phyloP scores from a whole-genome alignment of 2,797 vertebrate species.

The Galagoides demidoff region DNA sequence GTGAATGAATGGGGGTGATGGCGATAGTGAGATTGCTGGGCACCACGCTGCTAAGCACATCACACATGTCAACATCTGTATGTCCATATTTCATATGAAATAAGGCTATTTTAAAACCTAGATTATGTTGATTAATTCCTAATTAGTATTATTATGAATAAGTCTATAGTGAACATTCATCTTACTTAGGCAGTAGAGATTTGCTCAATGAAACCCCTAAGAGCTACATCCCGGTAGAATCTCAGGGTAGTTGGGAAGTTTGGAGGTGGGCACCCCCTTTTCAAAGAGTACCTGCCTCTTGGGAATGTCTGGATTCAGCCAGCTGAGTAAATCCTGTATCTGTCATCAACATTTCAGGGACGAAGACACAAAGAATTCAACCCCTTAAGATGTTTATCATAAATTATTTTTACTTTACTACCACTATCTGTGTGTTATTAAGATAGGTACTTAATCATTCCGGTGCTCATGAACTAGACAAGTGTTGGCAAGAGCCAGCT shows the following conservation, averaged over 20 bases:
- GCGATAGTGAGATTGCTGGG: rapidly evolving
- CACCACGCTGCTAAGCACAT: background rate
- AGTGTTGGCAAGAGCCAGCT: slow-evolving; percentile 70
- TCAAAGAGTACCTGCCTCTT: background rate
- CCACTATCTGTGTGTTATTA: slow-evolving; percentile 65
- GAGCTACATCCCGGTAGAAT: background rate
- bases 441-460: slow-evolving; percentile 72
- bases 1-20: background rate
- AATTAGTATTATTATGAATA: background rate
- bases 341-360: slow-evolving; percentile 60
- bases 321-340: background rate
- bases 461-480: slow-evolving; percentile 35
- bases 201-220: background rate
- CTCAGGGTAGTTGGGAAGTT: background rate
- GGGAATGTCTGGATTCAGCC: background rate
- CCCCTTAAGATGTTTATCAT: slow-evolving; percentile 67
- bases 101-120: background rate
- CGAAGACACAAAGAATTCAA: slow-evolving; percentile 46
- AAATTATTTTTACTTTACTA: slow-evolving; percentile 71
- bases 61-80: background rate
- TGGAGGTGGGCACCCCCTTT: background rate
- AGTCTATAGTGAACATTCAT: background rate
- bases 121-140: background rate
- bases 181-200: background rate
- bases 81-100: background rate